Evolutionary conservation across 2,797 vertebrate species (phyloP).

Genomic region (Novumbra hubbsi): DNA sequence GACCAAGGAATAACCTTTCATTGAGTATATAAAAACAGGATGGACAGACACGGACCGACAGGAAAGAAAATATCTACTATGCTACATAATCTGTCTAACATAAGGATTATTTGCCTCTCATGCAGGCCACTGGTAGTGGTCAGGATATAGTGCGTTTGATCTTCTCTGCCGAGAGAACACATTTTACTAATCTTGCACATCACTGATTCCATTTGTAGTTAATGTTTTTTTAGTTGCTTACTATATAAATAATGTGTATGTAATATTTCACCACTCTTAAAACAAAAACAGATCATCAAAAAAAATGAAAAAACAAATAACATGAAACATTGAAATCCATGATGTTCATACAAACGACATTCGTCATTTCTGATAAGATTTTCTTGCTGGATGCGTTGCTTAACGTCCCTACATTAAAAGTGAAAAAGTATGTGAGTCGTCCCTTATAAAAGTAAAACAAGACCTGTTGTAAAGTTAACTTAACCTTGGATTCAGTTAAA

Average conservation of each 20-base stretch:
- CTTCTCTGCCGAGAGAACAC: background rate
- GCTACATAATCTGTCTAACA: background rate
- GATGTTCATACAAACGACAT: too few relatives aligned
- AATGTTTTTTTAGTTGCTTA: background rate
- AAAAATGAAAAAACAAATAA: too few relatives aligned
- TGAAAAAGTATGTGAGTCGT: background rate
- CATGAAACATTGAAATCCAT: too few relatives aligned
- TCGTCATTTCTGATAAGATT: too few relatives aligned
- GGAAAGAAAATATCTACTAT: background rate
- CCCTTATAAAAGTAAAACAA: slow-evolving; percentile 12
- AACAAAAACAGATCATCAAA: too few relatives aligned
- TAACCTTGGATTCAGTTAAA: background rate
- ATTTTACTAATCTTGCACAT: background rate
- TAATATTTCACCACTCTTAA: too few relatives aligned
- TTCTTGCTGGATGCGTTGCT: background rate
- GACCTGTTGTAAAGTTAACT: background rate
- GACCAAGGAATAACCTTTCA: background rate
- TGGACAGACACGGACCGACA: background rate
- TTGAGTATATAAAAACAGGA: background rate
- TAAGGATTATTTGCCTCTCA: background rate
- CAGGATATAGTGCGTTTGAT: background rate
- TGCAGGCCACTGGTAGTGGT: background rate
- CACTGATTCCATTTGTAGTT: background rate
- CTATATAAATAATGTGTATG: too few relatives aligned
- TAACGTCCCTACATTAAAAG: background rate